Conservation (phyloP, 2,888 invertebrate genomes). For the Catocala sponsa region DNA sequence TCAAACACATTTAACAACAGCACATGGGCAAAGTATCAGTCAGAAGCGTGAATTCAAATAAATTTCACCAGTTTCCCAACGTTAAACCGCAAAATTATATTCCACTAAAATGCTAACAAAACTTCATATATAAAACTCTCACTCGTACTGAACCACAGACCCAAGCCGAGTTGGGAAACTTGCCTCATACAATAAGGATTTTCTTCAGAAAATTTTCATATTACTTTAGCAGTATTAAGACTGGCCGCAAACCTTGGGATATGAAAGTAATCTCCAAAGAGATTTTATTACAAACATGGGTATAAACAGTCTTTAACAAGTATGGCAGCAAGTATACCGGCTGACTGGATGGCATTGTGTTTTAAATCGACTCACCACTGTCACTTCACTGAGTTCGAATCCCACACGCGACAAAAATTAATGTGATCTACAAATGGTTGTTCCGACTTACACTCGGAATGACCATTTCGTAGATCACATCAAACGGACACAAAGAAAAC, state of each 20-base stretch:
- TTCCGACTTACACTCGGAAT: no score
- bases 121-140: constrained; percentile 12
- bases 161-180: constrained; percentile 57
- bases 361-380: no score
- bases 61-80: background rate
- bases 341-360: no score
- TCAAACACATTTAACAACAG: no score
- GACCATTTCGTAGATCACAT: no score
- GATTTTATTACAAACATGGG: constrained; percentile 47
- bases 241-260: constrained; percentile 44
- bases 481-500: no score
- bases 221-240: constrained; percentile 68
- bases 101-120: constrained; percentile 14
- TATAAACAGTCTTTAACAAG: constrained; percentile 36
- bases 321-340: no score
- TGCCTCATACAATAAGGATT: constrained; percentile 67
- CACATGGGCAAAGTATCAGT: no score
- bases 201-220: constrained; percentile 73
- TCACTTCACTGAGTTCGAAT: no score
- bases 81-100: constrained; percentile 15
- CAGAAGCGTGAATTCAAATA: no score
- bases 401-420: no score
- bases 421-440: no score
- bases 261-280: constrained; percentile 46
- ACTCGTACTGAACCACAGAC: constrained; percentile 41